These are phyloP conservation scores for Penelope pileata DNA, from an alignment of 2,113 vertebrate genomes.

Conservation along the genomic window DNA sequence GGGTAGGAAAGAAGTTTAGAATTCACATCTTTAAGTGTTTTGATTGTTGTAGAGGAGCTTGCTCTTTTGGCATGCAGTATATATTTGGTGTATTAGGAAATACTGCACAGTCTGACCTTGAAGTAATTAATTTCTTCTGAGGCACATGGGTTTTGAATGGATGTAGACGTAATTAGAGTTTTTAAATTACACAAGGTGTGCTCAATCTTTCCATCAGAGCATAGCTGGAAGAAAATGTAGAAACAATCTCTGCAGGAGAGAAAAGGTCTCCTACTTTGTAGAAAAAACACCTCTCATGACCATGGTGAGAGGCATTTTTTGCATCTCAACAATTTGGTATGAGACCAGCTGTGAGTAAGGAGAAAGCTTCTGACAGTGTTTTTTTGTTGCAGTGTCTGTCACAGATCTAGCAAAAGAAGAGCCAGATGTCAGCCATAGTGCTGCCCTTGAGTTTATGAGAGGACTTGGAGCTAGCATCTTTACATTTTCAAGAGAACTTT, in stretches of 20 bases:
- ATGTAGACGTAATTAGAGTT: not conserved
- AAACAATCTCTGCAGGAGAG: not conserved
- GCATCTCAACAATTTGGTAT: not conserved
- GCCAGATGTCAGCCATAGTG: not conserved
- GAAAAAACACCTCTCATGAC: not conserved
- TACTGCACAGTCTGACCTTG: slow-evolving; percentile 34
- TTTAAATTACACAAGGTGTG: not conserved
- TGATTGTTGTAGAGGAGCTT: not conserved
- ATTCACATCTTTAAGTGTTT: slow-evolving; percentile 18
- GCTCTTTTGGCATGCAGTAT: not conserved
- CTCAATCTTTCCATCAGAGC: not conserved
- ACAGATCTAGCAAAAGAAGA: not conserved
- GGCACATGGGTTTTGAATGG: not conserved
- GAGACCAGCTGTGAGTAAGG: not conserved
- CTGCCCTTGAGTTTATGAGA: not conserved
- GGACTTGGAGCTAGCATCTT: not conserved
- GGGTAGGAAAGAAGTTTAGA: slow-evolving; percentile 26
- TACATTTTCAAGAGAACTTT: not conserved
- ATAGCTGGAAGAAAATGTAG: not conserved
- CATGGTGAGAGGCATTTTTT: not conserved
- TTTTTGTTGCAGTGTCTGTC: not conserved
- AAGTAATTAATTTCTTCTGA: slow-evolving; percentile 32
- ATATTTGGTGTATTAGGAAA: not conserved
- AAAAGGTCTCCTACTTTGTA: not conserved
- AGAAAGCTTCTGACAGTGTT: not conserved